A percentile compares a stretch with the other conserved stretches of the same genome.
Conservation (phyloP, 2,888 invertebrate genomes). For the Ariolimax columbianus region DNA sequence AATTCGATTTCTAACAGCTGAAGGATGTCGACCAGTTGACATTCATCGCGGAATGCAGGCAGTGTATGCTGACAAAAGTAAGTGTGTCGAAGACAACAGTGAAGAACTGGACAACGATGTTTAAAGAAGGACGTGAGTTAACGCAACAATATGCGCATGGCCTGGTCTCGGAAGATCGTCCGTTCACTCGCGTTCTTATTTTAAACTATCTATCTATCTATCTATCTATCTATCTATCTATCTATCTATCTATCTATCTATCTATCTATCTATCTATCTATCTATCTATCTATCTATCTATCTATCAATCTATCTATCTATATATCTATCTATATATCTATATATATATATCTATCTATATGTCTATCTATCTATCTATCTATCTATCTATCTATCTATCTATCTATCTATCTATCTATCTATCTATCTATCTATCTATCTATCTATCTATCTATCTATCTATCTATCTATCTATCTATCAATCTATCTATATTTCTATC, state of each 20-base stretch:
- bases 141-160: conserved; percentile 8
- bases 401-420: conserved; percentile 1
- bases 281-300: neutral
- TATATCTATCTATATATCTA: neutral
- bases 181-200: too few species aligned
- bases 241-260: neutral
- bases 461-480: neutral
- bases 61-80: too few species aligned
- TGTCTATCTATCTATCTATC: conserved; percentile 8
- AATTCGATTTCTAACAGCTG: too few species aligned
- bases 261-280: neutral
- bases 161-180: too few species aligned
- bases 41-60: too few species aligned
- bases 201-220: neutral
- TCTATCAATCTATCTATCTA: neutral
- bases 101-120: too few species aligned
- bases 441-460: neutral
- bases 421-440: neutral
- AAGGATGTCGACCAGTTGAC: too few species aligned
- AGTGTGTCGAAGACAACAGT: too few species aligned
- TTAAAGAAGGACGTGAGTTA: too few species aligned
- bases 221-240: neutral
- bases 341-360: neutral
- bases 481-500: neutral
- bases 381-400: neutral